Conservation (phyloP, 1,140 invertebrate genomes). For the Drosophila miranda region DNA sequence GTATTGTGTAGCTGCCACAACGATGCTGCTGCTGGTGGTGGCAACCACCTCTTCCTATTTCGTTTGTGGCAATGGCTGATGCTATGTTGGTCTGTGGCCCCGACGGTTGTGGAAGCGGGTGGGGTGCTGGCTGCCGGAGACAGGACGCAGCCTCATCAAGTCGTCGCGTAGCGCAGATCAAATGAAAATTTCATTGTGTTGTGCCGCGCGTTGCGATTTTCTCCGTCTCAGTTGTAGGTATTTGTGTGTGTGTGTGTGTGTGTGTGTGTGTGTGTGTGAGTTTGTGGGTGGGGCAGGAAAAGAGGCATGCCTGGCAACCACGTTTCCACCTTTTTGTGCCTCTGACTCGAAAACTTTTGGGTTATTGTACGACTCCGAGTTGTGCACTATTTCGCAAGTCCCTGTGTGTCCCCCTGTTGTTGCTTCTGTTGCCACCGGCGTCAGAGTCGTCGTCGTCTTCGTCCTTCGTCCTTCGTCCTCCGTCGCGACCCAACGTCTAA, state of each 20-base stretch:
- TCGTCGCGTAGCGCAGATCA: slow-evolving; percentile 71
- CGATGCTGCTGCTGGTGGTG: slow-evolving; percentile 12
- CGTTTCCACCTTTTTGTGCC: slow-evolving; percentile 67
- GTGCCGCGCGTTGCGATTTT: slow-evolving; percentile 39
- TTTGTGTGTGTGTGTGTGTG: slow-evolving; percentile 26
- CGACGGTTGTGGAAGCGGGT: neutral
- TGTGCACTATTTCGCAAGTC: slow-evolving; percentile 48
- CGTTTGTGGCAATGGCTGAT: slow-evolving; percentile 12
- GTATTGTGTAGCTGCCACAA: slow-evolving; percentile 17
- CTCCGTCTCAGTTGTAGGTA: slow-evolving; percentile 2
- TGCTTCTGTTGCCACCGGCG: slow-evolving; percentile 42
- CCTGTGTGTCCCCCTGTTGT: slow-evolving; percentile 7
- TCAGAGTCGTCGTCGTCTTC: too few relatives aligned
- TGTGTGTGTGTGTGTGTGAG: neutral
- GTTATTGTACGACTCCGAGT: slow-evolving; percentile 37
- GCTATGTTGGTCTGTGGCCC: neutral
- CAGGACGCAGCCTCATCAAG: slow-evolving; percentile 56
- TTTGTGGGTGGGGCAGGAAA: slow-evolving; percentile 1
- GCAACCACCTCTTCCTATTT: slow-evolving; percentile 35
- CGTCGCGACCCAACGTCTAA: slow-evolving; percentile 43
- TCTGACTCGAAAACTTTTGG: slow-evolving; percentile 50
- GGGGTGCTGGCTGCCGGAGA: slow-evolving; percentile 3
- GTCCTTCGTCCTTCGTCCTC: neutral
- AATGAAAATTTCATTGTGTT: slow-evolving; percentile 81
- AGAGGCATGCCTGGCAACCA: too few relatives aligned